Percentiles rank a stretch among this genome's conserved stretches.
Conservation (phyloP, 2,888 invertebrate genomes). For the Penaeus monodon region DNA sequence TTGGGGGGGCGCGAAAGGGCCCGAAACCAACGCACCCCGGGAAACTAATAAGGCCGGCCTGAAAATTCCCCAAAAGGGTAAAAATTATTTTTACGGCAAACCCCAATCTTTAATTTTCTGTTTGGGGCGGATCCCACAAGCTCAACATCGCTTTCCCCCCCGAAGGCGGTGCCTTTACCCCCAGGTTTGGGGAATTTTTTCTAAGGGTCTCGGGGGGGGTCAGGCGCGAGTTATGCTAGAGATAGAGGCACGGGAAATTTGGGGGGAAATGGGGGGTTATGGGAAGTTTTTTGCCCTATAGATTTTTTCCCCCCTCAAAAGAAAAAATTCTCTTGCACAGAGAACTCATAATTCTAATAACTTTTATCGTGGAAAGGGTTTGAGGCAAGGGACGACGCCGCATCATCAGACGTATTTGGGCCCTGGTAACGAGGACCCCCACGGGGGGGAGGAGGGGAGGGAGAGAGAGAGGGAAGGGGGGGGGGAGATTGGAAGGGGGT, state of each 20-base stretch:
- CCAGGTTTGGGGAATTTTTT: background rate
- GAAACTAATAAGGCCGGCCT: constrained; percentile 53
- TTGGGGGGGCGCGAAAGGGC: constrained; percentile 30
- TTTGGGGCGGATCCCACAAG: constrained; percentile 35
- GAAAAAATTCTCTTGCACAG: constrained; percentile 1
- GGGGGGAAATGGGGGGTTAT: too few relatives aligned
- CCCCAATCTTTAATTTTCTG: constrained; percentile 58
- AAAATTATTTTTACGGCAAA: constrained; percentile 57
- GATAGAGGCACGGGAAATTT: background rate
- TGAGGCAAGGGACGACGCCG: constrained; percentile 17
- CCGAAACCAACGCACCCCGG: constrained; percentile 41
- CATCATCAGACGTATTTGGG: constrained; percentile 46
- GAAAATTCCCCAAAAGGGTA: constrained; percentile 54
- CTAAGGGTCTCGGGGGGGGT: background rate
- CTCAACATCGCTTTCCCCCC: constrained; percentile 29
- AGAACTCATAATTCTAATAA: constrained; percentile 35
- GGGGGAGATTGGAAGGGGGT: background rate
- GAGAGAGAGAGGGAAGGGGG: too few relatives aligned
- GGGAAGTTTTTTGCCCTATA: too few relatives aligned
- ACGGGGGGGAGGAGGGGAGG: background rate
- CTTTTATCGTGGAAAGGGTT: constrained; percentile 37
- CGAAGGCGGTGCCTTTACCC: constrained; percentile 16
- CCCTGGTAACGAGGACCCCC: constrained; percentile 33
- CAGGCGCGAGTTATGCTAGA: background rate
- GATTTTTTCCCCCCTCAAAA: background rate